Evolutionary conservation across 2,113 vertebrate species (phyloP), one percentile per base, ranked within the genome.

Genomic region (Fregata magnificens): DNA sequence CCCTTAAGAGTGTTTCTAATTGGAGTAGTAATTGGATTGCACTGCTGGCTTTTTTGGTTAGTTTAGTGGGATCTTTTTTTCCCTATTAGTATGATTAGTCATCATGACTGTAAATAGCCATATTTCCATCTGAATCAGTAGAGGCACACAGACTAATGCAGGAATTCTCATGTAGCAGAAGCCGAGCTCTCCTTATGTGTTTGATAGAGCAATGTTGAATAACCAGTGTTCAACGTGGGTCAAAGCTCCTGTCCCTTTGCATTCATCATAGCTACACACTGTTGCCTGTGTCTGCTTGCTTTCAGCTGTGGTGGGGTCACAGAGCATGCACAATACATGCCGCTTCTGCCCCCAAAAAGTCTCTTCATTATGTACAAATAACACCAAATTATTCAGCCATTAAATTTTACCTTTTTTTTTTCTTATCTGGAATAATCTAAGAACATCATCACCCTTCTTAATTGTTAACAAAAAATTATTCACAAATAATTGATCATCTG

Each of bases 111-210:
- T 79, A 87, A 84, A 85, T 31, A 93, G 16, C 56, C 26, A 8
- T 49, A 65, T 87, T 91, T 87, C 86, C 89, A 38, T 79, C 74
- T 85, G 78, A 82, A 85, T 65, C 61, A 67, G 36, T 63, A 62
- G 38, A 69, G 44, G 17, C 82, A 47, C 22, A 25, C 50, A 65
- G 61, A 81, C 38, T 56, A 67, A 78, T 18, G 21, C 28, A 53
- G 61, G 65, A 84, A 13, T 28, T n/a, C 40, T 77, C 7, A 11
- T 4, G 6, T 1, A 66, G 66, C 20, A 93, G 69, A 53, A 81
- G 17, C 42, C 1, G 4, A 40, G 42, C 26, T 89, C 42, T 58
- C 19, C 31, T 77, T 17, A 3, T 12, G 25, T 31, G 38, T 71
- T 40, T 78, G 69, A 47, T 26, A 63, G 53, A 11, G 1, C 13